phyloP scores from a whole-genome alignment of 37 sponge, comb jelly and placozoan genomes.

The Corticium candelabrum region DNA sequence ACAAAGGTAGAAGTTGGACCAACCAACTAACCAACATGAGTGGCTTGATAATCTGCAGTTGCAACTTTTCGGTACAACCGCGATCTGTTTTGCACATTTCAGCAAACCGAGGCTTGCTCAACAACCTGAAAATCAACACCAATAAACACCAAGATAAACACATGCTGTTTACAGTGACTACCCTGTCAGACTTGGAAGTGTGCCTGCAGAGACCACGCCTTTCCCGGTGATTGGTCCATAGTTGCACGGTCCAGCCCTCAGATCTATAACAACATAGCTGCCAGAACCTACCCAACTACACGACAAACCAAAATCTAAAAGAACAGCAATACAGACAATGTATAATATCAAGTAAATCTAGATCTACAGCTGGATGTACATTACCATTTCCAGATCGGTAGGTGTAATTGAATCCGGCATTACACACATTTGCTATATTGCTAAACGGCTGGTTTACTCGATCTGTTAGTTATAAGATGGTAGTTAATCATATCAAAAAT shows the following conservation, averaged over 20 bases:
- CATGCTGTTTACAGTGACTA: background rate
- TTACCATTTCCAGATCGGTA: too few species aligned
- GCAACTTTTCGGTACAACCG: too few species aligned
- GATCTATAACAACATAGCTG: background rate
- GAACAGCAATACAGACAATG: background rate
- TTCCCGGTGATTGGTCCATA: background rate
- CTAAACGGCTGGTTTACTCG: too few species aligned
- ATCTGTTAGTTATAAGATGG: too few species aligned
- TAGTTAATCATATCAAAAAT: too few species aligned
- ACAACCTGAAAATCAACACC: background rate
- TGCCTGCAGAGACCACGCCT: background rate
- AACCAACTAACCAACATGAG: too few species aligned
- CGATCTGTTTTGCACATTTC: too few species aligned
- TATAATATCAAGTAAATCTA: background rate
- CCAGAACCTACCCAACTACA: background rate
- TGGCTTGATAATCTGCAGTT: background rate
- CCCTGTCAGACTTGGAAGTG: background rate
- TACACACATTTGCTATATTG: background rate
- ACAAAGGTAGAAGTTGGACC: too few species aligned
- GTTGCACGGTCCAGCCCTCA: background rate
- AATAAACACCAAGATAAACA: background rate
- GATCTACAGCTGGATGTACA: too few species aligned
- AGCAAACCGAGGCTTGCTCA: too few species aligned
- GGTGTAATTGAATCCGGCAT: background rate
- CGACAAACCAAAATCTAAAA: background rate